Percentiles rank a stretch among this genome's conserved stretches.
These are phyloP conservation scores for Eupithecia pulchellata DNA, from an alignment of 2,888 invertebrate species.

Conservation along the genomic window DNA sequence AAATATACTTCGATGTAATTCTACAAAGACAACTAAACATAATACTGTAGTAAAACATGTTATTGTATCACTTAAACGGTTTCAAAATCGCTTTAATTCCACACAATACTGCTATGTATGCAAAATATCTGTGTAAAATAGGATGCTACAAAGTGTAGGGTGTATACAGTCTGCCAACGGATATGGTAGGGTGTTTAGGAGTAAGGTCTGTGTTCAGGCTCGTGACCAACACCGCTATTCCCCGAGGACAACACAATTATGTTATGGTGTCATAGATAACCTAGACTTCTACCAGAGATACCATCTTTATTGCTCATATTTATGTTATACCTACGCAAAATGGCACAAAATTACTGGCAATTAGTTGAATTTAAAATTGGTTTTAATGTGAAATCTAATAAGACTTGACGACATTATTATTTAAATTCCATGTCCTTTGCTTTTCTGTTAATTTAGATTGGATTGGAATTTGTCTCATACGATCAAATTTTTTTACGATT, in stretches of 20 bases:
- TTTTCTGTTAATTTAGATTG: not conserved
- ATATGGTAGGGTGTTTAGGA: slow-evolving; percentile 81
- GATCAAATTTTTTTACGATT: not conserved
- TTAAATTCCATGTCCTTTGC: not conserved
- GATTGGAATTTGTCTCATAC: not conserved
- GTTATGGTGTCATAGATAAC: slow-evolving; percentile 77
- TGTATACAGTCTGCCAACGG: slow-evolving; percentile 63
- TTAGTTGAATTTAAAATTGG: slow-evolving; percentile 7
- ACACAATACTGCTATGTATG: not conserved
- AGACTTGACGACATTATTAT: not conserved
- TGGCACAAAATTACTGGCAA: not conserved
- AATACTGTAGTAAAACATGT: not conserved
- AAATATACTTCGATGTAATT: not conserved
- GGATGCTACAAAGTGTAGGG: not conserved
- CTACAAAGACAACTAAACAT: not conserved
- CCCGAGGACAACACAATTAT: slow-evolving; percentile 76
- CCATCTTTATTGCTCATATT: slow-evolving; percentile 62
- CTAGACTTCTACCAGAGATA: slow-evolving; percentile 59
- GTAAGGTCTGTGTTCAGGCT: slow-evolving; percentile 77
- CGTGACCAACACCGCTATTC: slow-evolving; percentile 78
- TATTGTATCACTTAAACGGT: not conserved
- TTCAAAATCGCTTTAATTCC: not conserved
- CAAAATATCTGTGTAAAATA: not conserved
- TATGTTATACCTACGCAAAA: slow-evolving; percentile 55
- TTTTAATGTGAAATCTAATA: not conserved